Evolutionary conservation across 2,113 vertebrate genomes (phyloP), one percentile per base, ranked within the genome.

Genomic region (Anthoscopus minutus): DNA sequence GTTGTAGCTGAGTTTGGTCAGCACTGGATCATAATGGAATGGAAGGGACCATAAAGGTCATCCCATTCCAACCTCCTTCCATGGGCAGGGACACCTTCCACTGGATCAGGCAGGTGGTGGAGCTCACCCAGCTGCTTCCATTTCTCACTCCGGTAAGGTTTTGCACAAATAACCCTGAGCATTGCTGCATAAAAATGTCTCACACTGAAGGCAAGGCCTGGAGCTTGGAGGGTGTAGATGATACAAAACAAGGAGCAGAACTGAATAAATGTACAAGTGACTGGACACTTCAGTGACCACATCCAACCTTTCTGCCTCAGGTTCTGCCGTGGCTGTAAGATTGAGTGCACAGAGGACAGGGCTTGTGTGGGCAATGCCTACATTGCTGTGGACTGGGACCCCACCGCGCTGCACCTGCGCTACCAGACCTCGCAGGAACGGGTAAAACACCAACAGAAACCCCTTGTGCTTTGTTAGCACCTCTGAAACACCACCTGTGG

Each of bases 311-410:
- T 23, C 1, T 37, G 22, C 3, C 78, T 7, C 96, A 99, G 99
- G 74, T 99, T 99, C 98, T 99, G 99, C 92, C 97, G 99, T 86
- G 99, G 99, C 81, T 99, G 99, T 69, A 98, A 98, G 69, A 98
- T 99, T 51, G 99, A 99, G 74, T 99, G 99, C 96, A 94, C 98
- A 1, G 99, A 99, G 89, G 99, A 99, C 28, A 97, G 98, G 88
- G 99, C 99, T 12, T 98, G 98, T 45, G 98, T 99, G 60, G 99
- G 98, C 65, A 99, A 98, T 28, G 99, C 99, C 48, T 99, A 98
- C 81, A 99, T 99, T n/a, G 99, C 99, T 25, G 99, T 99, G 30
- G 99, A 99, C 97, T 99, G 99, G 99, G 99, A 99, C 92, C 99
- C 99, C 24, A 99, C 99, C 0, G 99, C 99, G 0, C 98, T 99